These are phyloP conservation scores for Drosophila bipectinata DNA, from an alignment of 1,140 invertebrate genomes.

Conservation along the genomic window DNA sequence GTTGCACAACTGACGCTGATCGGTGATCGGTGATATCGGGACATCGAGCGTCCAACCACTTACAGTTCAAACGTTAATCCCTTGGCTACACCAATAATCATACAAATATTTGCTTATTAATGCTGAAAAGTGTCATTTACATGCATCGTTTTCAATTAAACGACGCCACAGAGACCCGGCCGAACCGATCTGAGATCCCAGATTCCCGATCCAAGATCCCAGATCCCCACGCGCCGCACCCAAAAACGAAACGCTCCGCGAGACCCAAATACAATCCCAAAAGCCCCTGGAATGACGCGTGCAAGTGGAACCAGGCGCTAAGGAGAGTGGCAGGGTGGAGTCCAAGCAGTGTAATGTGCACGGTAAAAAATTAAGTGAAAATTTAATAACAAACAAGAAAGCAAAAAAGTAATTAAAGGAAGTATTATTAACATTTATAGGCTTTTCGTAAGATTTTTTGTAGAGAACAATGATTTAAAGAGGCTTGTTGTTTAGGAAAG, in stretches of 20 bases:
- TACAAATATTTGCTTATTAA: conserved; percentile 83
- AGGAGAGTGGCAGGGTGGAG: conserved; percentile 17
- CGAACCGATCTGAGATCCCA: conserved; percentile 33
- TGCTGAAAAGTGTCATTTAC: conserved; percentile 83
- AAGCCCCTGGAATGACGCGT: conserved; percentile 43
- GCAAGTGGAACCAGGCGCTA: conserved; percentile 46
- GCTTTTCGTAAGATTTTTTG: too few relatives aligned
- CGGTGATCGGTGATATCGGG: conserved; percentile 38
- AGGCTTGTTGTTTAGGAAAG: not conserved
- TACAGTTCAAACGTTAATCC: conserved; percentile 65
- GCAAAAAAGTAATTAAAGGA: not conserved
- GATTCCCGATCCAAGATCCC: conserved; percentile 36
- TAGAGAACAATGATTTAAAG: too few relatives aligned
- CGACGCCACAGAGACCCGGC: conserved; percentile 63
- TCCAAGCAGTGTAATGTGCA: conserved; percentile 6
- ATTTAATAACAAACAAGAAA: not conserved
- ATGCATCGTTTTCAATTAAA: conserved; percentile 83
- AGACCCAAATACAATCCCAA: conserved; percentile 47
- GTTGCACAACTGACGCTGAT: conserved; percentile 45
- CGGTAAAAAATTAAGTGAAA: not conserved
- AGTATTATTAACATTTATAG: too few relatives aligned
- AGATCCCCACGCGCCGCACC: conserved; percentile 48
- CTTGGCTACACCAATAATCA: conserved; percentile 76
- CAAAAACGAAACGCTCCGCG: conserved; percentile 31
- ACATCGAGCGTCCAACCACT: conserved; percentile 43